These are phyloP conservation scores for Anguilla obscura DNA, from an alignment of 2,797 vertebrate species.

Conservation along the genomic window DNA sequence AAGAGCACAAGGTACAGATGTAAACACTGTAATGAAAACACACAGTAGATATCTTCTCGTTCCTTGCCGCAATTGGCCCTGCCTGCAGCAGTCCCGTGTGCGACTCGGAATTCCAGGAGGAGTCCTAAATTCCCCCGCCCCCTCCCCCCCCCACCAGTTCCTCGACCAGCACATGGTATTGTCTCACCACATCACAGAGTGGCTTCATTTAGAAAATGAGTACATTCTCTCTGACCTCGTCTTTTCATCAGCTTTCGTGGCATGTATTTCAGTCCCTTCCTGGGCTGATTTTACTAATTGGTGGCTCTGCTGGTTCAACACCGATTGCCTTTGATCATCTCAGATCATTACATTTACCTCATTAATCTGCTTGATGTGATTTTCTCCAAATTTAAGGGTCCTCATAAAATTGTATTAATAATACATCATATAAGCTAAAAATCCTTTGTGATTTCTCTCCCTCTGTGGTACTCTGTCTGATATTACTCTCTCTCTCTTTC, in stretches of 20 bases:
- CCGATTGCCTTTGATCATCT: constrained; percentile 83
- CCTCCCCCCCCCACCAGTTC: constrained; percentile 1
- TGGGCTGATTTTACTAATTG: constrained; percentile 81
- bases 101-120: constrained; percentile 57
- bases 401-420: constrained; percentile 74
- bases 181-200: constrained; percentile 51
- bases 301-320: constrained; percentile 78
- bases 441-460: constrained; percentile 62
- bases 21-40: not conserved
- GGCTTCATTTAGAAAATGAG: constrained; percentile 77
- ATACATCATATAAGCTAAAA: constrained; percentile 71
- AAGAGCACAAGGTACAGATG: not conserved
- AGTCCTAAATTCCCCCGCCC: constrained; percentile 39
- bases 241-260: constrained; percentile 74
- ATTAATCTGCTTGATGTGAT: constrained; percentile 76
- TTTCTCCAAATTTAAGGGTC: constrained; percentile 61
- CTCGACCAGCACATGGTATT: constrained; percentile 38
- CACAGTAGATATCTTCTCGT: not conserved
- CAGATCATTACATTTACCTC: constrained; percentile 84
- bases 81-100: not conserved
- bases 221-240: constrained; percentile 76
- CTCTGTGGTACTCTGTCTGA: constrained; percentile 18
- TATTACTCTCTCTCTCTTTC: not conserved
- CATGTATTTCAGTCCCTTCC: constrained; percentile 78
- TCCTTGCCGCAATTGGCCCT: not conserved